phyloP scores from a whole-genome alignment of 2,113 vertebrate genomes.

The Manacus vitellinus region DNA sequence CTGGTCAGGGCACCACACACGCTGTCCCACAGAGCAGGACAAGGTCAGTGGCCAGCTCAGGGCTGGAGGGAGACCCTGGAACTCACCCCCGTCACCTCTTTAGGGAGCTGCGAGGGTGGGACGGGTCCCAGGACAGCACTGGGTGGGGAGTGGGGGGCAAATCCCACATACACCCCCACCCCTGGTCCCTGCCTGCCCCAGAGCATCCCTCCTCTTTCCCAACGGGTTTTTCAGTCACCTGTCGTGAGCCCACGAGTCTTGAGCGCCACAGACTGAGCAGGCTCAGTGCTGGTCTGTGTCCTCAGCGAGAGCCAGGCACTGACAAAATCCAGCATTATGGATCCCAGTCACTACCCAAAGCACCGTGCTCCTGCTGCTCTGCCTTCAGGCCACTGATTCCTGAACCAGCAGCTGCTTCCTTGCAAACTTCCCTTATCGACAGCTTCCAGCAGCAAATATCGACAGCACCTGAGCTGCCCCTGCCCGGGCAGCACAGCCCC shows the following conservation, averaged over 20 bases:
- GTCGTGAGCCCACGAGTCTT: rapidly evolving
- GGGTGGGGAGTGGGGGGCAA: not conserved
- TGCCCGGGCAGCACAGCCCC: not conserved
- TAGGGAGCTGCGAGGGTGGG: not conserved
- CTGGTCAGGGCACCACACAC: rapidly evolving
- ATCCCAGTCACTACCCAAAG: not conserved
- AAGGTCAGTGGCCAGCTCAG: rapidly evolving
- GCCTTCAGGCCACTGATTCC: not conserved
- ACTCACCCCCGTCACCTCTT: not conserved
- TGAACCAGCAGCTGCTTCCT: not conserved
- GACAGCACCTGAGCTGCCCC: not conserved
- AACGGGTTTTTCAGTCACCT: rapidly evolving
- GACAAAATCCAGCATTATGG: rapidly evolving
- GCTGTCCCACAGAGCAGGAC: not conserved
- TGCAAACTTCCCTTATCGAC: not conserved
- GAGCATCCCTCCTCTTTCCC: not conserved
- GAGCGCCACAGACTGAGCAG: rapidly evolving
- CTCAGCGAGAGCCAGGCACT: not conserved
- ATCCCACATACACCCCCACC: not conserved
- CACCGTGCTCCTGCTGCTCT: not conserved
- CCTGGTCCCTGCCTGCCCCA: not conserved
- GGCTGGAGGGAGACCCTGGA: not conserved
- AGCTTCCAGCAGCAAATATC: constrained; percentile 16
- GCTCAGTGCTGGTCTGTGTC: not conserved
- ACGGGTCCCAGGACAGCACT: not conserved